Evolutionary conservation across 2,113 vertebrate species (phyloP), one percentile per base, ranked within the genome.

Genomic region (Silurus asotus): DNA sequence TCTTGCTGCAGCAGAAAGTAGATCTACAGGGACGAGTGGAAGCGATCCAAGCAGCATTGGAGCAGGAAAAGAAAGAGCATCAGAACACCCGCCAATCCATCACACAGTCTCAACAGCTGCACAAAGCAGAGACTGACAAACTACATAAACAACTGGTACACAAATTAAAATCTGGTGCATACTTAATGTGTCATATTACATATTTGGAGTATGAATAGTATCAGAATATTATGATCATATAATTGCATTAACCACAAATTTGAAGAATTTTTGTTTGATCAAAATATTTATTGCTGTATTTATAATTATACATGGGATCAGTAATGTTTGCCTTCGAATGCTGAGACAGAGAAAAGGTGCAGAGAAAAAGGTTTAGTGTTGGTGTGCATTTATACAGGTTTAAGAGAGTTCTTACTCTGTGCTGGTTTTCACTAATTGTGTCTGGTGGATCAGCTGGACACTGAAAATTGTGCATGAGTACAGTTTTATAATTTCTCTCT

Each of bases 1-100:
- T 99, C 80, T 93, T 99, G 92, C 98, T 99, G 93, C 96, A 98
- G 90, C 97, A 99, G 94, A 99, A 99, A 90, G 92, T 99, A 93
- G 97, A 98, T 90, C 92, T 97, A 75, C 98, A 99, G 90, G 92
- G 94, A 65, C 95, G 95, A 92, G 89, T 96, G 84, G 96, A 98
- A 89, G 93, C 90, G 10, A 86, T 86, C 0, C 94, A 94, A 90
- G 92, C 90, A 8, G 64, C 88, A 75, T 88, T 98, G 49, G 96
- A 97, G 89, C 93, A 97, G 89, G 96, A 99, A 90, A 95, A 95
- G 84, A 95, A 91, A 62, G 94, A 69, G 3, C 96, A 97, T 88
- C 95, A 97, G 91, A 87, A 91, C 88, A 92, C 97, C 53, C 96
- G 89, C 90, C 96, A 97, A 81, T 79, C 94, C 70, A 85, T 95